A percentile compares a stretch with the other conserved stretches of the same genome.
phyloP scores from a whole-genome alignment of 1,140 invertebrate genomes.

The Bombus fervidus region DNA sequence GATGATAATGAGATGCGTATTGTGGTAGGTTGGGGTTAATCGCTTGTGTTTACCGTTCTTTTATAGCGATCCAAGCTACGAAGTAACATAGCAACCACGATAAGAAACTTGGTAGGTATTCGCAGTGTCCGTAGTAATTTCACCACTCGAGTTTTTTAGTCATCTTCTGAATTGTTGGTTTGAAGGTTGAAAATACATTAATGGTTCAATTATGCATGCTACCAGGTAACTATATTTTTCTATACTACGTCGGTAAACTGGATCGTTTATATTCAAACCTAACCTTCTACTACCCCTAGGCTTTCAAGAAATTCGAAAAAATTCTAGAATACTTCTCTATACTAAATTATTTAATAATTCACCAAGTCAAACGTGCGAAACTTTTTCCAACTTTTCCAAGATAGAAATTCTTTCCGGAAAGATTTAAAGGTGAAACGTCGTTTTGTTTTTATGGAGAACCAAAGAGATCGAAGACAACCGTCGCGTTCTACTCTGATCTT shows the following conservation, averaged over 20 bases:
- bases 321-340: too few species aligned
- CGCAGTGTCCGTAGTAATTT: neutral
- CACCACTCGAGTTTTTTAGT: neutral
- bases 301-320: too few species aligned
- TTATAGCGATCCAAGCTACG: neutral
- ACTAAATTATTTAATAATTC: too few species aligned
- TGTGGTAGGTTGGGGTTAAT: neutral
- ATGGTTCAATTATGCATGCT: neutral
- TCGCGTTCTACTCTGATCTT: too few species aligned
- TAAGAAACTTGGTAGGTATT: neutral
- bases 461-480: too few species aligned
- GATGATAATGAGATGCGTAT: conserved; percentile 6
- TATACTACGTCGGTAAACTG: neutral
- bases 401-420: too few species aligned
- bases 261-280: neutral
- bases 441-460: too few species aligned
- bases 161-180: neutral
- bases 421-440: too few species aligned
- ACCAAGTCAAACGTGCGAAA: too few species aligned
- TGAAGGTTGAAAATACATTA: neutral
- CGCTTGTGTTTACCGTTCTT: neutral
- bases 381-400: too few species aligned
- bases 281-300: neutral
- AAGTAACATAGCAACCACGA: neutral
- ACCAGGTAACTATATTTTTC: neutral